These are phyloP conservation scores for Pelosia muscerda DNA, from an alignment of 2,888 invertebrate species.

Conservation along the genomic window DNA sequence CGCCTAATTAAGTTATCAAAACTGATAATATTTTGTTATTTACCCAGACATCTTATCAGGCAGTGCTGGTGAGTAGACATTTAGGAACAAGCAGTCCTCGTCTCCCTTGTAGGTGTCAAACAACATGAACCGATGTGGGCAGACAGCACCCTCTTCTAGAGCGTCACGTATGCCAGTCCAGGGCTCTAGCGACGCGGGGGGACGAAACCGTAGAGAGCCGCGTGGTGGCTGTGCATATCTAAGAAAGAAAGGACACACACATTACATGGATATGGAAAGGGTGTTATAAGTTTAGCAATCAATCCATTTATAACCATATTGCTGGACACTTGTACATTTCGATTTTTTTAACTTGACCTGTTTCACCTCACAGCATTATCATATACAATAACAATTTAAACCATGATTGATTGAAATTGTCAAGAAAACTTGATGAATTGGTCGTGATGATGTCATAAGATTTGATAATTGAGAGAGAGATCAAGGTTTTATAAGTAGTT, in stretches of 20 bases:
- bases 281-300: too few species aligned
- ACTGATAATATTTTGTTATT: conserved; percentile 23
- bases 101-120: conserved; percentile 89
- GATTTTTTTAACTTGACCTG: too few species aligned
- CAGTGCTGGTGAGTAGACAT: conserved; percentile 89
- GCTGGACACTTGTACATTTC: too few species aligned
- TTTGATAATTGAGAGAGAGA: background rate
- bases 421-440: background rate
- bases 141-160: conserved; percentile 89
- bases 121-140: conserved; percentile 90
- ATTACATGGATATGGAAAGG: background rate
- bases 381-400: too few species aligned
- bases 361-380: too few species aligned
- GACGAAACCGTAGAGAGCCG: conserved; percentile 83
- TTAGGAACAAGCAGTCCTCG: conserved; percentile 90
- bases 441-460: background rate
- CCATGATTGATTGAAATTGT: background rate
- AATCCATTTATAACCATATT: too few species aligned
- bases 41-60: conserved; percentile 81
- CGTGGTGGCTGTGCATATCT: conserved; percentile 83
- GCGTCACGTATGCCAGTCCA: conserved; percentile 90
- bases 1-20: background rate
- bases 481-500: background rate
- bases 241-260: background rate
- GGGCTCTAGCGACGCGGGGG: conserved; percentile 86